Evolutionary conservation across 2,113 vertebrate species (phyloP).

Genomic region (Corapipo altera): DNA sequence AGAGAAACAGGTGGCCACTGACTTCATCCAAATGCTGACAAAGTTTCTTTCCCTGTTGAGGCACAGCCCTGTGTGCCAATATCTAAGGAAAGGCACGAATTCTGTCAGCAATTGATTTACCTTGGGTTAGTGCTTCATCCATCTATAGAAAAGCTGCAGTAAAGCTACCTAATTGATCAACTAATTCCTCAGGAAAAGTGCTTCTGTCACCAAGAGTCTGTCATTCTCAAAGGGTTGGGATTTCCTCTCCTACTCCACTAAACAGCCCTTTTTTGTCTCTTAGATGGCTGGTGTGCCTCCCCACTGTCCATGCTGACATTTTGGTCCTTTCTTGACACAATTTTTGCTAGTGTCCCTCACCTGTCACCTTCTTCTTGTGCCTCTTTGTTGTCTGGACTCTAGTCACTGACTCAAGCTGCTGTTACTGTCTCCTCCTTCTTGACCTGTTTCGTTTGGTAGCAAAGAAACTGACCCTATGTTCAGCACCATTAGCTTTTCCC

Average conservation of each 20-base stretch:
- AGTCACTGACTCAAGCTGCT: not conserved
- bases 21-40: not conserved
- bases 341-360: not conserved
- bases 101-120: not conserved
- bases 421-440: not conserved
- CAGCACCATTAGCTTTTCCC: not conserved
- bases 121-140: not conserved
- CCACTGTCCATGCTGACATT: not conserved
- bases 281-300: not conserved
- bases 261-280: not conserved
- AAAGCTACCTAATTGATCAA: not conserved
- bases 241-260: not conserved
- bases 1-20: not conserved
- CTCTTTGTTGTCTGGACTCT: not conserved
- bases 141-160: not conserved
- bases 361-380: not conserved
- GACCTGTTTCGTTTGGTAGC: not conserved
- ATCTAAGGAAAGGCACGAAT: not conserved
- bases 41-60: not conserved
- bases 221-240: not conserved
- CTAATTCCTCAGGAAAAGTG: not conserved
- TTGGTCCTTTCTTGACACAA: not conserved
- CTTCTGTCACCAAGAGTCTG: not conserved
- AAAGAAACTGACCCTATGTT: not conserved
- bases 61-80: not conserved